Conservation (phyloP, 2,113 vertebrate genomes). For the Hypomesus transpacificus region DNA sequence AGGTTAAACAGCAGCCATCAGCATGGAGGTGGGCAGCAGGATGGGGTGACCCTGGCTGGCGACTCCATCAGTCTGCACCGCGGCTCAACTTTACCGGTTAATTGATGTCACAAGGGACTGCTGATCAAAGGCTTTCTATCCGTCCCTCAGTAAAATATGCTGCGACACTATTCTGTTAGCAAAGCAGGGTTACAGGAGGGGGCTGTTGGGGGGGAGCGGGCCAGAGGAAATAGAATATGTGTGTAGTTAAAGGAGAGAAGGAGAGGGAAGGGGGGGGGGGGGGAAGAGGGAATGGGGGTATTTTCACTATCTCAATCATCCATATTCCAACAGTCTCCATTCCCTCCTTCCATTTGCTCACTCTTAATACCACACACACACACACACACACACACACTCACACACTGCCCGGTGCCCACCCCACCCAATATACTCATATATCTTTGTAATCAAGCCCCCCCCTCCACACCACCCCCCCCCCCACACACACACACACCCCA, state of each 20-base stretch:
- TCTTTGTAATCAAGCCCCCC: background rate
- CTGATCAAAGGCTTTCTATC: slow-evolving; percentile 63
- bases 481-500: background rate
- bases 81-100: slow-evolving; percentile 60
- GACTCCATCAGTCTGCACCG: slow-evolving; percentile 47
- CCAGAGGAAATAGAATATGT: background rate
- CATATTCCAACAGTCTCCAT: slow-evolving; percentile 31
- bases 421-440: too few relatives aligned
- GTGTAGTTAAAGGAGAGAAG: background rate
- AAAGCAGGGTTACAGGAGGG: slow-evolving; percentile 33
- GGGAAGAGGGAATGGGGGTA: slow-evolving; percentile 1
- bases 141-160: slow-evolving; percentile 45
- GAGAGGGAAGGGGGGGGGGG: background rate
- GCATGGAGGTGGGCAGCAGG: slow-evolving; percentile 28
- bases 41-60: slow-evolving; percentile 55
- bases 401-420: slow-evolving; percentile 5
- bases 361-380: slow-evolving; percentile 15
- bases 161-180: slow-evolving; percentile 41
- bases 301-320: slow-evolving; percentile 41
- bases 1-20: slow-evolving; percentile 51
- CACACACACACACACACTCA: slow-evolving; percentile 24
- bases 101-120: slow-evolving; percentile 68
- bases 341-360: slow-evolving; percentile 16
- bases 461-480: slow-evolving; percentile 1
- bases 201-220: background rate